Percentiles rank a stretch among this genome's conserved stretches.
phyloP scores from a whole-genome alignment of 2,888 invertebrate species.

The Amorpha juglandis region DNA sequence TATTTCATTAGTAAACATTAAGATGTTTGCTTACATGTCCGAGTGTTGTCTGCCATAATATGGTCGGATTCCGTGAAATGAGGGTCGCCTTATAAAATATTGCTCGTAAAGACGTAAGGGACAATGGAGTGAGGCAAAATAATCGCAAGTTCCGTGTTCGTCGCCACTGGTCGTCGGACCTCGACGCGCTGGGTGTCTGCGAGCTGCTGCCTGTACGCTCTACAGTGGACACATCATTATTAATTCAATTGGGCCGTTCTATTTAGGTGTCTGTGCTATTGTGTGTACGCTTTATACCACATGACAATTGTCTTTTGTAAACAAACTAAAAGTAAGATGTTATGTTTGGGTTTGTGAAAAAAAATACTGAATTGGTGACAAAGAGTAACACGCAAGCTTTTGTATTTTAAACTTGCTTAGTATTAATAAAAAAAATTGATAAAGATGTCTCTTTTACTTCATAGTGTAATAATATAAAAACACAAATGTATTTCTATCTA shows the following conservation, averaged over 20 bases:
- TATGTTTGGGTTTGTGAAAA: background rate
- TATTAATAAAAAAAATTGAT: no score
- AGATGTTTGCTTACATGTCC: constrained; percentile 84
- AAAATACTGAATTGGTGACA: background rate
- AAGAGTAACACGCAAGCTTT: background rate
- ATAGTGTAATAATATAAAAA: background rate
- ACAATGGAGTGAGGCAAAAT: constrained; percentile 61
- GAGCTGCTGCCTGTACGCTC: constrained; percentile 62
- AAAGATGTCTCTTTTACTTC: background rate
- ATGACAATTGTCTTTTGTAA: constrained; percentile 19
- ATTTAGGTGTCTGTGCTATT: constrained; percentile 35
- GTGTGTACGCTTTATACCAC: constrained; percentile 18
- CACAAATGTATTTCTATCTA: background rate
- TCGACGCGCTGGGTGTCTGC: constrained; percentile 66
- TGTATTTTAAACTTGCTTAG: background rate
- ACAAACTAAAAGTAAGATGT: constrained; percentile 6
- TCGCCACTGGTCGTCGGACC: constrained; percentile 40
- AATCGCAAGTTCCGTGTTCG: constrained; percentile 51
- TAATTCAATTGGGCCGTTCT: constrained; percentile 52
- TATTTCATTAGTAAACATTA: constrained; percentile 84
- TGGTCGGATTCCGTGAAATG: constrained; percentile 75
- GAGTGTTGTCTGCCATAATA: constrained; percentile 72
- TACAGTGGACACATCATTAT: constrained; percentile 51
- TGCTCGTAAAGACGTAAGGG: constrained; percentile 61
- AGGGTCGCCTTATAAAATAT: constrained; percentile 67